Conservation (phyloP, 2,797 vertebrate species). For the Tapera naevia region DNA sequence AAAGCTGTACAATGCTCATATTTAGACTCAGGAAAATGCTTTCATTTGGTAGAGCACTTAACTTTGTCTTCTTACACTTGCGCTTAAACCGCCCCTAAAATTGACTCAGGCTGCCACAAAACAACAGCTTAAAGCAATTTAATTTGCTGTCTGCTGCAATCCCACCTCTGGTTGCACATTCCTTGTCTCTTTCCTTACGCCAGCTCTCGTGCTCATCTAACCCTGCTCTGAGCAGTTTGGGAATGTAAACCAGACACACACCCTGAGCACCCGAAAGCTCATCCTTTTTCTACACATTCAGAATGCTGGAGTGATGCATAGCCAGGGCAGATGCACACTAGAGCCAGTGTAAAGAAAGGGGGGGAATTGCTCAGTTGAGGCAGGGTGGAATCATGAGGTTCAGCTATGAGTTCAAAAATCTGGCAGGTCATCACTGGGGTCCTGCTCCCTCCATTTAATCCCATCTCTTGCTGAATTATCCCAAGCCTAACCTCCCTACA, state of each 20-base stretch:
- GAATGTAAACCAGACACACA: background rate
- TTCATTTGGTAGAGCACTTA: background rate
- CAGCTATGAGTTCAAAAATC: background rate
- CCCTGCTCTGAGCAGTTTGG: background rate
- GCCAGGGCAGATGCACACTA: background rate
- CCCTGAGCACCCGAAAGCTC: background rate
- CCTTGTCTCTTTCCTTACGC: background rate
- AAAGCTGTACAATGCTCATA: background rate
- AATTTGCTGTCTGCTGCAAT: slow-evolving; percentile 27
- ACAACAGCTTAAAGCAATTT: slow-evolving; percentile 42
- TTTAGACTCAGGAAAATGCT: slow-evolving; percentile 9
- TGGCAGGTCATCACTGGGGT: background rate
- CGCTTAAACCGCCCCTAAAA: background rate
- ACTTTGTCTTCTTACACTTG: background rate
- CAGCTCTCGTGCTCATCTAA: background rate
- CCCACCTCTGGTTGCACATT: background rate
- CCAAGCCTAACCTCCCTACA: background rate
- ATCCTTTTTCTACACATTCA: background rate
- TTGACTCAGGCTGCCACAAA: slow-evolving; percentile 18
- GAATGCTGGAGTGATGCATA: background rate
- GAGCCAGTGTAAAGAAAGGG: background rate
- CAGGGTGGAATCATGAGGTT: background rate
- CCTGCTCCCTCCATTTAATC: background rate
- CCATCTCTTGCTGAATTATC: background rate
- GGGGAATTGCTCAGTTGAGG: background rate